These are phyloP conservation scores for Campoplex nolae DNA, from an alignment of 2,888 invertebrate species.

Conservation along the genomic window DNA sequence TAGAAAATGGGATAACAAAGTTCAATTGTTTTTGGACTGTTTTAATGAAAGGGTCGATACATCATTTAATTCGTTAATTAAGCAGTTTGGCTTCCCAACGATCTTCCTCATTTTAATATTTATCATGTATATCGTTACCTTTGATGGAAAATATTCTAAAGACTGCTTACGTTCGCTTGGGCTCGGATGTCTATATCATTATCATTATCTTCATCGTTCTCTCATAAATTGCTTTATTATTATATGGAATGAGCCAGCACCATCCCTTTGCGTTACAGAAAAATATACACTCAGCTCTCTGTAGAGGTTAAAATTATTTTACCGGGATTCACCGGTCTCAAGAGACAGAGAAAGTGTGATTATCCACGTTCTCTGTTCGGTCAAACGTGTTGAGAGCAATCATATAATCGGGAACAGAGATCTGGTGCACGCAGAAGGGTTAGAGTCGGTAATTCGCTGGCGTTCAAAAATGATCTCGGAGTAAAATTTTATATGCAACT, in stretches of 20 bases:
- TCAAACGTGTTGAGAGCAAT: slow-evolving; percentile 50
- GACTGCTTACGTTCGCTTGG: slow-evolving; percentile 44
- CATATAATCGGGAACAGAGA: slow-evolving; percentile 26
- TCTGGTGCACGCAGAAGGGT: neutral
- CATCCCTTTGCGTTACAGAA: neutral
- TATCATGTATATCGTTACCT: neutral
- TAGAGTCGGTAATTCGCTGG: neutral
- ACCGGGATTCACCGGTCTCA: slow-evolving; percentile 49
- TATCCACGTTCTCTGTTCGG: slow-evolving; percentile 26
- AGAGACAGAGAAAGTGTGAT: slow-evolving; percentile 25
- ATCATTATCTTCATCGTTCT: slow-evolving; percentile 64
- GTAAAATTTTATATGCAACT: neutral
- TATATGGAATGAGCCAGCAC: slow-evolving; percentile 40
- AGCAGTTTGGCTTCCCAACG: slow-evolving; percentile 49
- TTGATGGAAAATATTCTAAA: slow-evolving; percentile 23
- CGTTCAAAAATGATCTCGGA: neutral
- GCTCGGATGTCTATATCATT: slow-evolving; percentile 62
- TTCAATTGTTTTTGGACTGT: neutral
- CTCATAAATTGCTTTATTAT: slow-evolving; percentile 65
- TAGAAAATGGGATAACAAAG: neutral
- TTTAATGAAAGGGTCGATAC: neutral
- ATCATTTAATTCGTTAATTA: neutral
- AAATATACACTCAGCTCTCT: slow-evolving; percentile 32
- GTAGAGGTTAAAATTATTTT: slow-evolving; percentile 56
- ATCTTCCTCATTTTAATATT: slow-evolving; percentile 38